Conservation (phyloP, 2,888 invertebrate species). For the Yponomeuta plumbellus region DNA sequence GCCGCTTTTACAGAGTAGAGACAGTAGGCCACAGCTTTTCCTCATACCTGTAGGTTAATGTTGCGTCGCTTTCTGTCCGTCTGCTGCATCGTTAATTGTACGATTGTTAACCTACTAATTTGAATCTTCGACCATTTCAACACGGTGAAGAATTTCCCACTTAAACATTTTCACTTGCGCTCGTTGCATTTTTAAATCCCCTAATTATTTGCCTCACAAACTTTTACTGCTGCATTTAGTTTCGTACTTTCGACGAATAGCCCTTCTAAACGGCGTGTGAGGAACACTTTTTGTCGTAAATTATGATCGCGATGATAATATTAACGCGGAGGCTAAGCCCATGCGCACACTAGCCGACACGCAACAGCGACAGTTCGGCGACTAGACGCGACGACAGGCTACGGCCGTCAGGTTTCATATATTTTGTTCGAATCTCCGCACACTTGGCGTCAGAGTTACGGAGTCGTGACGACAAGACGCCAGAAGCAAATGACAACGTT, state of each 20-base stretch:
- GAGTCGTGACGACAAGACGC: too few species aligned
- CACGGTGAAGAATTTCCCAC: background rate
- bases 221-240: background rate
- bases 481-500: too few species aligned
- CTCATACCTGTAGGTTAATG: constrained; percentile 50
- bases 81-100: constrained; percentile 64
- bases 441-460: too few species aligned
- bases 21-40: background rate
- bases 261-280: background rate
- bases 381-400: too few species aligned
- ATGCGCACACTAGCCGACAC: too few species aligned
- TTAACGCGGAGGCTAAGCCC: too few species aligned
- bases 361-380: too few species aligned
- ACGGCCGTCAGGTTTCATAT: too few species aligned
- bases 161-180: constrained; percentile 5
- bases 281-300: background rate
- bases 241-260: background rate
- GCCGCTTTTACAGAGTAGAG: background rate
- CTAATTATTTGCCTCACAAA: constrained; percentile 3
- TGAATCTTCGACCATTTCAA: constrained; percentile 36
- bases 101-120: constrained; percentile 69
- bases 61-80: constrained; percentile 66
- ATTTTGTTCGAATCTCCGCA: too few species aligned
- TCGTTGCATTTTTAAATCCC: background rate
- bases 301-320: too few species aligned